Conservation (phyloP, 2,113 vertebrate genomes). For the Phalacrocorax carbo region DNA sequence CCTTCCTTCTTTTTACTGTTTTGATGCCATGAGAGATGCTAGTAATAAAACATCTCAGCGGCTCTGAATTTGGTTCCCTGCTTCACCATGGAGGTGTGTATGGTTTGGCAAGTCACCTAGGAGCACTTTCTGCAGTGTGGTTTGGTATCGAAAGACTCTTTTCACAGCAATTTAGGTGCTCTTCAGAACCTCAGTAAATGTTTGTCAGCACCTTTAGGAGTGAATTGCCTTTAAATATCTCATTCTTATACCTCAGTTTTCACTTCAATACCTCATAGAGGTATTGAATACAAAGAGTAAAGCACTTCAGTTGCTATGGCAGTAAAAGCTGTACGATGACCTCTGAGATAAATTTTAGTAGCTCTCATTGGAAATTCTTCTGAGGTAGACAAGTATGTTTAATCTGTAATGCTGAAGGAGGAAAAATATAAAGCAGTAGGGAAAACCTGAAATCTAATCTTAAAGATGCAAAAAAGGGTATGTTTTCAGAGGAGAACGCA, state of each 20-base stretch:
- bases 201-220: background rate
- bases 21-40: background rate
- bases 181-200: background rate
- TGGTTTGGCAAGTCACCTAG: background rate
- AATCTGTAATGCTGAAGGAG: background rate
- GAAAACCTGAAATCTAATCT: background rate
- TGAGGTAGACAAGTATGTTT: background rate
- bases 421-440: background rate
- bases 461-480: background rate
- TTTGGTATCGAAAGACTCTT: background rate
- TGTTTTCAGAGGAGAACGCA: background rate
- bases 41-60: background rate
- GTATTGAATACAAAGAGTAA: background rate
- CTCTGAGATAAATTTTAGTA: background rate
- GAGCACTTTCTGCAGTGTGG: background rate
- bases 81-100: background rate
- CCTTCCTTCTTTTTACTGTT: background rate
- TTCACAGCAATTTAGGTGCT: background rate
- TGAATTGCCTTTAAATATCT: background rate
- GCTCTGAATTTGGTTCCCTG: background rate
- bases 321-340: background rate
- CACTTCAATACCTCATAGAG: background rate
- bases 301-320: background rate
- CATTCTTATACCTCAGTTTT: background rate
- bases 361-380: background rate